Evolutionary conservation across 2,888 invertebrate genomes (phyloP).

Genomic region (Diaphora mendica): DNA sequence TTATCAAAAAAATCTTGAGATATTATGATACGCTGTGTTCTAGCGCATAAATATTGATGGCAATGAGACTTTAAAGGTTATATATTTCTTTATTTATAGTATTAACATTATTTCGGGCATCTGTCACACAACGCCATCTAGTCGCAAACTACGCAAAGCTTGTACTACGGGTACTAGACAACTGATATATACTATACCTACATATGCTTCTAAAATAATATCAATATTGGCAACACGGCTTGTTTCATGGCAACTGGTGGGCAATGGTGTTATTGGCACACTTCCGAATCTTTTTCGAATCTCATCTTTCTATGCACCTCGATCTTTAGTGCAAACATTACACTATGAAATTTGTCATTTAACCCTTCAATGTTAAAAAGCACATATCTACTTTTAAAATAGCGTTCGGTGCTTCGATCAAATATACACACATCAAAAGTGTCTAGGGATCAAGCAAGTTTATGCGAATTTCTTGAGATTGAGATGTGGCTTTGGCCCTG

Average conservation of each 20-base stretch:
- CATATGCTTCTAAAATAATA: not conserved
- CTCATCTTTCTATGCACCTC: not conserved
- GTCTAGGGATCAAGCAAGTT: no score
- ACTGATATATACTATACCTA: no score
- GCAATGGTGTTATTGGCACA: not conserved
- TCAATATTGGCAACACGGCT: not conserved
- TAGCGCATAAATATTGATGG: conserved; percentile 7
- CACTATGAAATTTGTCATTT: not conserved
- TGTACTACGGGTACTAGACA: no score
- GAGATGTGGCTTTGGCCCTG: no score
- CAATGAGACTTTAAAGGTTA: not conserved
- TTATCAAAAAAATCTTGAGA: not conserved
- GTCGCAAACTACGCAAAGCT: no score
- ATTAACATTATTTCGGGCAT: no score
- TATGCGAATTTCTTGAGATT: no score
- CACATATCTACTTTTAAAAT: no score
- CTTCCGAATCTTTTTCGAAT: not conserved
- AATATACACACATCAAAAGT: no score
- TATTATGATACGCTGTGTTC: not conserved
- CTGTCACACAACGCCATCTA: no score
- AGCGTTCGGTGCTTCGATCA: no score
- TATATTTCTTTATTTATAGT: not conserved
- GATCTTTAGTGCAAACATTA: not conserved
- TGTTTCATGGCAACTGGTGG: not conserved
- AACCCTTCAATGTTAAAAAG: not conserved